These are phyloP conservation scores for Aulostomus chinensis DNA, from an alignment of 2,797 vertebrate species.

Conservation along the genomic window DNA sequence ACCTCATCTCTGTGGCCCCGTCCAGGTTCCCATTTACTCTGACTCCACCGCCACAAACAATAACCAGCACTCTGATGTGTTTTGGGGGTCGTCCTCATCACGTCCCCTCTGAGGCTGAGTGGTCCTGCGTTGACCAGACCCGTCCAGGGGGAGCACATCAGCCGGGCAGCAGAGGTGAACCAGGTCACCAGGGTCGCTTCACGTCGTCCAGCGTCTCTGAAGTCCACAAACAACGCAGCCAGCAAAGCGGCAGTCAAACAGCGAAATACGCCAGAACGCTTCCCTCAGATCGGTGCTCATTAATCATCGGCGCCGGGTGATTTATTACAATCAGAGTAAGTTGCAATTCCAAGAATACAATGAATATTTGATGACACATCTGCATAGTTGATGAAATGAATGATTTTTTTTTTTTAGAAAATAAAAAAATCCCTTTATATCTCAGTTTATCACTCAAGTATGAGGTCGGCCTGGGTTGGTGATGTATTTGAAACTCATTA, in stretches of 20 bases:
- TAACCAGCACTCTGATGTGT: conserved; percentile 19
- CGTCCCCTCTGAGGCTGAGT: conserved; percentile 14
- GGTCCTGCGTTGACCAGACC: conserved; percentile 18
- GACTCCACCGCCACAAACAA: conserved; percentile 14
- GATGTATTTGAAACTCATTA: no score
- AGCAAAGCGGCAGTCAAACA: no score
- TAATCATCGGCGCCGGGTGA: neutral
- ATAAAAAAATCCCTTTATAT: no score
- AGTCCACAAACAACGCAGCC: neutral
- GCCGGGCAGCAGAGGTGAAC: conserved; percentile 12
- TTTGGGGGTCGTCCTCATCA: conserved; percentile 52
- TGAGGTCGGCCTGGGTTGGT: no score
- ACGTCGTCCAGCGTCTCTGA: neutral
- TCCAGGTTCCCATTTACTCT: no score
- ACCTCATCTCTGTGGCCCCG: no score
- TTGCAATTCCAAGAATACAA: no score
- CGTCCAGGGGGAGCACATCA: conserved; percentile 32
- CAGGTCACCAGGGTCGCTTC: conserved; percentile 14
- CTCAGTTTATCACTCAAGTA: no score
- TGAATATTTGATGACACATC: conserved; percentile 3
- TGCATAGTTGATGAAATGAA: conserved; percentile 2
- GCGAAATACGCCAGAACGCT: neutral
- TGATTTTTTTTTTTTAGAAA: no score
- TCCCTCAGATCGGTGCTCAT: conserved; percentile 5
- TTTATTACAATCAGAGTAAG: conserved; percentile 7